phyloP scores from a whole-genome alignment of 2,888 invertebrate genomes.

The Scaptomyza tumidula region DNA sequence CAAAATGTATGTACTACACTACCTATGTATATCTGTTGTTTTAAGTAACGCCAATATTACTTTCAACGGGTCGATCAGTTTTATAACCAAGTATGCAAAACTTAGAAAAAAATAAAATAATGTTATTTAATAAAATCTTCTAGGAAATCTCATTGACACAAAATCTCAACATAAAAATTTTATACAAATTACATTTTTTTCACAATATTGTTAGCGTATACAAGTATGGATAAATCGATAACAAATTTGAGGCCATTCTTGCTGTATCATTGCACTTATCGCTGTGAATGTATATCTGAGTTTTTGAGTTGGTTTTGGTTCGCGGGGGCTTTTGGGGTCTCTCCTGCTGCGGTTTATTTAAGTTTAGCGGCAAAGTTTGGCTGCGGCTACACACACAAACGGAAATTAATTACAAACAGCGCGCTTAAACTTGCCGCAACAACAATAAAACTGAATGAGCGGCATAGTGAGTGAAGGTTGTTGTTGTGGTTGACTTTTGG shows the following conservation, averaged over 20 bases:
- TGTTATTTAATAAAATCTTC: too few relatives aligned
- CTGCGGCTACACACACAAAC: slow-evolving; percentile 70
- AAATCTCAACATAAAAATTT: too few relatives aligned
- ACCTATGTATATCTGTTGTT: slow-evolving; percentile 41
- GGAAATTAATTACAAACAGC: slow-evolving; percentile 78
- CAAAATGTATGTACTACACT: slow-evolving; percentile 32
- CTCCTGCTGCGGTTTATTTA: slow-evolving; percentile 67
- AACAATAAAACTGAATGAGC: slow-evolving; percentile 59
- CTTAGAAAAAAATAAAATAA: not conserved
- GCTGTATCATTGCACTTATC: slow-evolving; percentile 35
- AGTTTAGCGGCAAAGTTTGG: slow-evolving; percentile 64
- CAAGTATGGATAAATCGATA: not conserved
- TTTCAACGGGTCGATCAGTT: slow-evolving; percentile 40
- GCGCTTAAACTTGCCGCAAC: slow-evolving; percentile 65
- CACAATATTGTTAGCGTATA: slow-evolving; percentile 22
- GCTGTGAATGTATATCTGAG: slow-evolving; percentile 1
- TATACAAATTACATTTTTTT: not conserved
- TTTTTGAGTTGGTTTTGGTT: slow-evolving; percentile 10
- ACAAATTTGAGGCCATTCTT: slow-evolving; percentile 14
- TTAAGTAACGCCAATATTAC: slow-evolving; percentile 20
- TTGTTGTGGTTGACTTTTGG: slow-evolving; percentile 19
- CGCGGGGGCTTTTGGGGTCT: slow-evolving; percentile 5
- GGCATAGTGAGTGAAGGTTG: slow-evolving; percentile 65
- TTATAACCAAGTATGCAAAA: slow-evolving; percentile 11
- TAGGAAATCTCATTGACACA: too few relatives aligned